These are phyloP conservation scores for Acrossocheilus wenchowensis DNA, from an alignment of 2,797 vertebrate genomes.

Conservation along the genomic window DNA sequence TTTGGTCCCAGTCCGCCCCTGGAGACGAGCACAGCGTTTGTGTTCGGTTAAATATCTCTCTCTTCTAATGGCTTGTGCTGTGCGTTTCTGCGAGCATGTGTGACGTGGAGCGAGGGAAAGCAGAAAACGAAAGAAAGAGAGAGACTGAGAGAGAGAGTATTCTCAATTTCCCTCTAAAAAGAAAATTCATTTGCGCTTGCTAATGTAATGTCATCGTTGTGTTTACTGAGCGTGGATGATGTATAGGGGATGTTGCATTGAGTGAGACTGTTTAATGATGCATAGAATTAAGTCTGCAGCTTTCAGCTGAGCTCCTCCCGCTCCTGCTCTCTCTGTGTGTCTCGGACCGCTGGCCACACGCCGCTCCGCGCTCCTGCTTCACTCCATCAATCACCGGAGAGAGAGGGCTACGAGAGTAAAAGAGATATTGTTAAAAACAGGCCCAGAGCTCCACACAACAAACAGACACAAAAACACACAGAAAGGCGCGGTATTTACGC, in stretches of 20 bases:
- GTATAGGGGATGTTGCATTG: constrained; percentile 96
- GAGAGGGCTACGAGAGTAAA: constrained; percentile 63
- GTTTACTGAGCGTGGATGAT: constrained; percentile 99
- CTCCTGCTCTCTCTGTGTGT: constrained; percentile 66
- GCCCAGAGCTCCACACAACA: constrained; percentile 63
- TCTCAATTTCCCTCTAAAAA: constrained; percentile 99
- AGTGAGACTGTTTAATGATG: constrained; percentile 98
- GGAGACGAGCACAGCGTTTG: constrained; percentile 60
- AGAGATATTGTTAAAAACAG: constrained; percentile 68
- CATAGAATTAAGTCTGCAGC: constrained; percentile 98
- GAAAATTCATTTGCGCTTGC: constrained; percentile 99
- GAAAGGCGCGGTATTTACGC: background rate
- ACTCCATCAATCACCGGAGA: constrained; percentile 82
- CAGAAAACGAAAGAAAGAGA: constrained; percentile 75
- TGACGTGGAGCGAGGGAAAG: constrained; percentile 67
- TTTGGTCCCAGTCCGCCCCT: no score
- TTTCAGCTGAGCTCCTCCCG: constrained; percentile 94
- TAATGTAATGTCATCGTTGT: constrained; percentile 99
- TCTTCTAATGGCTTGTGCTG: constrained; percentile 75
- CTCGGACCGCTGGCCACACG: constrained; percentile 82
- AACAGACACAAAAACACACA: constrained; percentile 68
- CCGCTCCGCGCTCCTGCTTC: constrained; percentile 80
- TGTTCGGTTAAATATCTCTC: constrained; percentile 79
- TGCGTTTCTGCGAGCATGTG: constrained; percentile 69
- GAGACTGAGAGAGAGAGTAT: constrained; percentile 81